phyloP scores from a whole-genome alignment of 2,113 vertebrate genomes.

The Eulacestoma nigropectus region DNA sequence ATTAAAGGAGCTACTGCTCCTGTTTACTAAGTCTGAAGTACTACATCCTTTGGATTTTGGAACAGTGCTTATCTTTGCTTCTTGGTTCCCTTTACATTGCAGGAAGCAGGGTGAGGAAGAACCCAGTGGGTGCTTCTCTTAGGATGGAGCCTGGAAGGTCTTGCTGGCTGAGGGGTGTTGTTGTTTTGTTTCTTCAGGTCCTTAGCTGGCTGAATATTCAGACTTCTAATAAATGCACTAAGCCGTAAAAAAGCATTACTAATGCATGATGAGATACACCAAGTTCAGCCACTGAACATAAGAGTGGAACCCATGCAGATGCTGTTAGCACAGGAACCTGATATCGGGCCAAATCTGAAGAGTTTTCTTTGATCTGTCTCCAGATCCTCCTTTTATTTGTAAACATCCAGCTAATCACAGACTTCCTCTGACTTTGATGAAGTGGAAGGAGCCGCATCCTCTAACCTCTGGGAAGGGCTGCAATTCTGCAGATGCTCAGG shows the following conservation, averaged over 20 bases:
- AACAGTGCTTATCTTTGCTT: not conserved
- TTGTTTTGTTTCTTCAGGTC: not conserved
- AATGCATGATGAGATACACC: not conserved
- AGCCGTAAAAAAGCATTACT: not conserved
- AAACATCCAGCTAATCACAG: slow-evolving; percentile 35
- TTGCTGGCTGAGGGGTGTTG: not conserved
- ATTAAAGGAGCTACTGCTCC: not conserved
- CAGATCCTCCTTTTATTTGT: slow-evolving; percentile 37
- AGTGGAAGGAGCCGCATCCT: slow-evolving; percentile 9
- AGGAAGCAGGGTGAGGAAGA: not conserved
- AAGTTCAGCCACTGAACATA: not conserved
- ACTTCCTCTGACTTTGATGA: slow-evolving; percentile 33
- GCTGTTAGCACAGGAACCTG: not conserved
- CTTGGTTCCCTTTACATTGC: not conserved
- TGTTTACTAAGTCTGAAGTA: not conserved
- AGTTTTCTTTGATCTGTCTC: slow-evolving; percentile 13
- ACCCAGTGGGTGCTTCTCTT: not conserved
- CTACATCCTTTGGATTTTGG: not conserved
- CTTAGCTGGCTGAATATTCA: not conserved
- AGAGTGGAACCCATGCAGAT: not conserved
- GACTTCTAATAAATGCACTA: not conserved
- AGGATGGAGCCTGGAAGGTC: not conserved
- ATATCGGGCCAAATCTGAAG: not conserved
- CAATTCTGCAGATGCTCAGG: not conserved
- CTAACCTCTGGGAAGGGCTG: not conserved